A percentile compares a stretch with the other conserved stretches of the same genome.
Conservation (phyloP, 2,113 vertebrate species). For the Phalacrocorax brasilianus region DNA sequence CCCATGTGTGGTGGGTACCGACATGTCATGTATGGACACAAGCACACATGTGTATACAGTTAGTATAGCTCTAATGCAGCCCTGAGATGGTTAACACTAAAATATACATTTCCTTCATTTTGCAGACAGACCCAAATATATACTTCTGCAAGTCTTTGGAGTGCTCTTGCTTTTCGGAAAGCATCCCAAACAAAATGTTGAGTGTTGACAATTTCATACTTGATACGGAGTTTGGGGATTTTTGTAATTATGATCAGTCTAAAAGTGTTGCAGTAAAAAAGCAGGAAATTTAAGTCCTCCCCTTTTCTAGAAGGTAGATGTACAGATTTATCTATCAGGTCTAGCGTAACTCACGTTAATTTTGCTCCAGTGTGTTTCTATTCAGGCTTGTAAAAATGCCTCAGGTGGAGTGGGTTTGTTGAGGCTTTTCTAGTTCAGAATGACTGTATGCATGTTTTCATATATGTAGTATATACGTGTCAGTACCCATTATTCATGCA, state of each 20-base stretch:
- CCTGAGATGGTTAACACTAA: neutral
- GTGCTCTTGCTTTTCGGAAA: neutral
- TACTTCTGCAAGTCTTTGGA: neutral
- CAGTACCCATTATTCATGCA: neutral
- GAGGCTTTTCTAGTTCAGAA: neutral
- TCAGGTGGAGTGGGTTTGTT: neutral
- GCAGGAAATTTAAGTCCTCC: neutral
- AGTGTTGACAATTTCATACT: neutral
- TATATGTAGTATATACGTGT: neutral
- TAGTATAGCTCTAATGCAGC: neutral
- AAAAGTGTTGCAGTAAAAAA: neutral
- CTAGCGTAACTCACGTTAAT: neutral
- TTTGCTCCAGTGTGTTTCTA: neutral
- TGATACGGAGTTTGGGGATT: neutral
- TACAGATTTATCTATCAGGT: neutral
- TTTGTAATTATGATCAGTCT: neutral
- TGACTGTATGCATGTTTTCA: neutral
- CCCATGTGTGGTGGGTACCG: fast-evolving
- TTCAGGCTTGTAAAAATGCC: neutral
- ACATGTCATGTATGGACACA: neutral
- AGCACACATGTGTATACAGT: fast-evolving
- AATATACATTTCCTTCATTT: neutral
- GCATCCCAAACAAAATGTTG: neutral
- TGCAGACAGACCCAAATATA: neutral
- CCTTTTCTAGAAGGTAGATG: neutral